These are phyloP conservation scores for Aphis gossypii DNA, from an alignment of 1,140 invertebrate species.

Conservation along the genomic window DNA sequence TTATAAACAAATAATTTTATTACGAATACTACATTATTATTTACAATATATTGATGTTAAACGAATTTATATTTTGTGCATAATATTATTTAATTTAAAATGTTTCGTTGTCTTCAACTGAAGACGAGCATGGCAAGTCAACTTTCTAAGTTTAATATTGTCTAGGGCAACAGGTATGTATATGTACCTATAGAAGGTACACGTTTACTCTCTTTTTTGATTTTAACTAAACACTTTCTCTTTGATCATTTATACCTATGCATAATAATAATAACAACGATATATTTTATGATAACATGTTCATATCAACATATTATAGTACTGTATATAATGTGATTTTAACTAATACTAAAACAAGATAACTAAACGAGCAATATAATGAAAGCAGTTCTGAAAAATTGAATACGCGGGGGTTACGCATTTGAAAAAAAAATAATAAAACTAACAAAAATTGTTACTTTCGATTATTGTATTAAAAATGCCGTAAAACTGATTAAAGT, in stretches of 20 bases:
- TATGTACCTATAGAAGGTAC: not conserved
- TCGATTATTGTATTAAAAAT: not conserved
- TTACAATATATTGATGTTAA: not conserved
- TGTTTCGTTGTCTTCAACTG: not conserved
- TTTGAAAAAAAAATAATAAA: not conserved
- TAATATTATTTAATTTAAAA: not conserved
- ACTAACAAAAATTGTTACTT: not conserved
- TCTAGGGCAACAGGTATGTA: slow-evolving; percentile 23
- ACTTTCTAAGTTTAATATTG: slow-evolving; percentile 43
- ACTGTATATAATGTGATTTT: not conserved
- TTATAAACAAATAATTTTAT: not conserved
- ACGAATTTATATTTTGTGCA: not conserved
- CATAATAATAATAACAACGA: not conserved
- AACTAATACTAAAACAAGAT: not conserved
- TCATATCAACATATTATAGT: not conserved
- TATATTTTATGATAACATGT: not conserved
- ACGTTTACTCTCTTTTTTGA: slow-evolving; percentile 39
- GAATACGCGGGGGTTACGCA: too few relatives aligned
- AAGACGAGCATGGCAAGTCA: slow-evolving; percentile 29
- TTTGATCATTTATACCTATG: slow-evolving; percentile 3
- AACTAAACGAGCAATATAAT: not conserved
- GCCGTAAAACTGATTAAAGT: not conserved
- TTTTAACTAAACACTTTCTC: slow-evolving; percentile 29
- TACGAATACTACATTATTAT: not conserved
- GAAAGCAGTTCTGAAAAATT: not conserved